These are phyloP conservation scores for Oopsacas minuta DNA, from an alignment of 37 sponge, comb jelly and placozoan genomes.

Conservation along the genomic window DNA sequence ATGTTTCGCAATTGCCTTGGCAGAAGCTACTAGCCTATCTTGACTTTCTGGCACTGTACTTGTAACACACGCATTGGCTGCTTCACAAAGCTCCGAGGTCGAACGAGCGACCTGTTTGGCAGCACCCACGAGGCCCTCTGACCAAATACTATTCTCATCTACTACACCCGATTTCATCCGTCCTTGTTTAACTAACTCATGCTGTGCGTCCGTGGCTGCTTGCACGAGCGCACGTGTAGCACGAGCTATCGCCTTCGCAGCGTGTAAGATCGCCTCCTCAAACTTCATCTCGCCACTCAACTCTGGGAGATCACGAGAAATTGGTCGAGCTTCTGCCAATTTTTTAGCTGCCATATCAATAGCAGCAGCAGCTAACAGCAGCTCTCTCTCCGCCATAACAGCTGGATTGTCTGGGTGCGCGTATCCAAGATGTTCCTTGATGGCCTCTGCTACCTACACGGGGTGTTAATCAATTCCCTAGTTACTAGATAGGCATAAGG, in stretches of 20 bases:
- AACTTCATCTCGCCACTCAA: slow-evolving; percentile 29
- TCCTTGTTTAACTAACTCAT: slow-evolving; percentile 83
- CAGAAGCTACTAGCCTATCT: slow-evolving; percentile 17
- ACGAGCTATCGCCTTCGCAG: slow-evolving; percentile 72
- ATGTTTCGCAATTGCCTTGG: slow-evolving; percentile 79
- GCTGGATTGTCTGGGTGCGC: slow-evolving; percentile 75
- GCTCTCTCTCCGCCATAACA: slow-evolving; percentile 84
- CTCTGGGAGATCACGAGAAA: neutral
- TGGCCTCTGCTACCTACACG: neutral
- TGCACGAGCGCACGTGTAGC: slow-evolving; percentile 81
- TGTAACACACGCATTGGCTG: slow-evolving; percentile 68
- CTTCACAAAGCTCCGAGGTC: slow-evolving; percentile 81
- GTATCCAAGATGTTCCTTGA: slow-evolving; percentile 39
- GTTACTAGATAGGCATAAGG: neutral
- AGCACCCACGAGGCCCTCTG: slow-evolving; percentile 88
- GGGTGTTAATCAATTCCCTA: neutral
- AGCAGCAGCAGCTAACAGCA: slow-evolving; percentile 81
- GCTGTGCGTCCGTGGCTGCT: slow-evolving; percentile 80
- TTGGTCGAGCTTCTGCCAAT: slow-evolving; percentile 62
- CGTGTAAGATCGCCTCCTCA: slow-evolving; percentile 88
- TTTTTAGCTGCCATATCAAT: slow-evolving; percentile 94
- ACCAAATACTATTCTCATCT: slow-evolving; percentile 82
- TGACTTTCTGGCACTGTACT: neutral
- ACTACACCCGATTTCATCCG: slow-evolving; percentile 24
- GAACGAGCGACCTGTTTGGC: slow-evolving; percentile 84